Base-by-base conservation (phyloP, 2,797 vertebrate species). In the Capromys pilorides region DNA sequence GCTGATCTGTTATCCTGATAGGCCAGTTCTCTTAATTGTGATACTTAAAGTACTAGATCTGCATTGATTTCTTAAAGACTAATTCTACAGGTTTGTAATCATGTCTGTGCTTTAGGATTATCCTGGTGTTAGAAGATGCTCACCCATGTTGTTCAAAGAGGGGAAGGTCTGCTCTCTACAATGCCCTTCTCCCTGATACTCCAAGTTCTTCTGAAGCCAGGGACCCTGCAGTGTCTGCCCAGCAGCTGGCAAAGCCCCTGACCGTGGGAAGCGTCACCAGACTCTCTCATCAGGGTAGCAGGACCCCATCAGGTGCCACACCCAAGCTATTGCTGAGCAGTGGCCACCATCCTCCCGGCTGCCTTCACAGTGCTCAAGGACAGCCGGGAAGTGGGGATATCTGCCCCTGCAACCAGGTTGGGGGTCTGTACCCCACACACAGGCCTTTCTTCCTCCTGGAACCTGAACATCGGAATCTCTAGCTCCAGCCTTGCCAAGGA, bases 331-430 rank as follows among this genome's bases (percentile, higher is more conserved):
- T 49, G 73, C 8, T 7, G 22, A 26, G 75, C 26, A 31, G 26
- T 39, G 12, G 4, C 19, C 1, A 0, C 24, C 0, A 4, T 80
- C 33, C 33, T 39, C 36, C 1, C 0, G 14, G 49, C 39, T 2
- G 2, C 73, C 59, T 66, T n/a, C 1, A 0, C 0, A 0, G 28
- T 54, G 49, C 49, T 16, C 26, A 12, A 13, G 10, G 19, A n/a
- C 7, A 62, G 57, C 8, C 1, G 0, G 5, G 28, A 66, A 41
- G n/a, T n/a, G 45, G 8, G 28, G 24, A 28, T 57, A 69, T 78
- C 49, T 54, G 19, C 3, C 61, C 1, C 3, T 9, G 49, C 22
- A 33, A 26, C 45, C 57, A 0, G 0, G 0, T 31, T 2, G 0
- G 0, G 4, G 13, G 21, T 41, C 49, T 12, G 4, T 31, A 45